Percentiles rank a stretch among this genome's conserved stretches.
Conservation (phyloP, 92 coral and sea anemone species). For the Zoanthus sansibaricus region DNA sequence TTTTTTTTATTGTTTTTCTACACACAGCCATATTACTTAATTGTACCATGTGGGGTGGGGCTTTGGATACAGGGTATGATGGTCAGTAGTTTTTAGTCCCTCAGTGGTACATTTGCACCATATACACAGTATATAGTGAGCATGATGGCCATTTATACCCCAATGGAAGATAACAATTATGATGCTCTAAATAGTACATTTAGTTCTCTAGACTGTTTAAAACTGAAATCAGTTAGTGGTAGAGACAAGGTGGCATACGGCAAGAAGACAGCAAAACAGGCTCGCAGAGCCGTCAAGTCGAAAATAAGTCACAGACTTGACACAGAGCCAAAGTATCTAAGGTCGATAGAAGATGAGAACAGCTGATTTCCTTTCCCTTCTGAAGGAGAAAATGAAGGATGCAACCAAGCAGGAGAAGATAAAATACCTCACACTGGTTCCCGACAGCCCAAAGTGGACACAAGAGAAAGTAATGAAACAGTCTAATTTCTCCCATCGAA, state of each 20-base stretch:
- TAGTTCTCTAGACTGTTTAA: not conserved
- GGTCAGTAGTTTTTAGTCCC: not conserved
- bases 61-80: too few species aligned
- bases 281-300: not conserved
- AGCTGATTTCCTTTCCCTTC: not conserved
- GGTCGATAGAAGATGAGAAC: not conserved
- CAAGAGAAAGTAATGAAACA: too few species aligned
- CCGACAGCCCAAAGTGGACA: too few species aligned
- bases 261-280: not conserved
- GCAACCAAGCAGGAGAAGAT: not conserved
- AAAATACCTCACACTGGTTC: too few species aligned
- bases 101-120: not conserved
- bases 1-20: too few species aligned
- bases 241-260: constrained; percentile 11
- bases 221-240: not conserved
- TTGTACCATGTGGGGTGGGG: too few species aligned
- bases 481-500: too few species aligned
- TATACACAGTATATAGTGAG: not conserved
- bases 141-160: not conserved
- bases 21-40: too few species aligned
- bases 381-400: not conserved
- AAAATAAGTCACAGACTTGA: not conserved
- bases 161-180: constrained; percentile 5
- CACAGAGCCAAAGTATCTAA: not conserved
- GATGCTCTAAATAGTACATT: not conserved